Base-by-base conservation (phyloP, 2,113 vertebrate genomes). In the Salminus brasiliensis region DNA sequence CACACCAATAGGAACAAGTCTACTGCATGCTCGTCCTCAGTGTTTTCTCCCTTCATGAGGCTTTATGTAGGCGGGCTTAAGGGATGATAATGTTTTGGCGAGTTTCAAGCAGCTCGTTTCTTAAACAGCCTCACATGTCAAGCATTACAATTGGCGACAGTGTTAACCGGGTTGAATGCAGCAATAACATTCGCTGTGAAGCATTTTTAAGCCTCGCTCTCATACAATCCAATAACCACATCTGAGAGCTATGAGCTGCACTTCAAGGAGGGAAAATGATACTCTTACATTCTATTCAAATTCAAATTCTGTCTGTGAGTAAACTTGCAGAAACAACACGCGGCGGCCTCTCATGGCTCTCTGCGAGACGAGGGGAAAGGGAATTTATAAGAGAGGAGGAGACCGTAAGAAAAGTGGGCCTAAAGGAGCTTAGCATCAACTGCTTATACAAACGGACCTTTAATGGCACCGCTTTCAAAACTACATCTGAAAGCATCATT, bases 241-340 rank as follows among this genome's bases (percentile, higher is more conserved):
- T 36, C 43, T 63, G 36, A 74, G 27, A 63, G 59, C 43, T 65
- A 53, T 57, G 43, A 74, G 57, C 10, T 36, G 45, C 21, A 57
- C 43, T 27, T 74, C 34, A 39, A 32, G 47, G 32, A 69, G 15
- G 45, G 55, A 67, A 80, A 80, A 72, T 72, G 27, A 76, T 76
- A 80, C 72, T 72, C 49, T 72, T 36, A 59, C 52, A 70, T 62
- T 75, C 60, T 78, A 68, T 80, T 80, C 52, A 73, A 47, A 76
- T 80, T 76, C 57, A 80, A 68, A 84, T 68, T 75, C 70, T 45
- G 60, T 80, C 65, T 77, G 53, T 41, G 39, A 77, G 60, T 76
- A 73, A 73, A 80, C 73, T 39, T 63, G 11, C 15, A 69, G 68
- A n/a, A 55, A 75, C n/a, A 30, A 32, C 32, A 55, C 41, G 59